These are phyloP conservation scores for Timandra comae DNA, from an alignment of 2,888 invertebrate genomes.

Conservation along the genomic window DNA sequence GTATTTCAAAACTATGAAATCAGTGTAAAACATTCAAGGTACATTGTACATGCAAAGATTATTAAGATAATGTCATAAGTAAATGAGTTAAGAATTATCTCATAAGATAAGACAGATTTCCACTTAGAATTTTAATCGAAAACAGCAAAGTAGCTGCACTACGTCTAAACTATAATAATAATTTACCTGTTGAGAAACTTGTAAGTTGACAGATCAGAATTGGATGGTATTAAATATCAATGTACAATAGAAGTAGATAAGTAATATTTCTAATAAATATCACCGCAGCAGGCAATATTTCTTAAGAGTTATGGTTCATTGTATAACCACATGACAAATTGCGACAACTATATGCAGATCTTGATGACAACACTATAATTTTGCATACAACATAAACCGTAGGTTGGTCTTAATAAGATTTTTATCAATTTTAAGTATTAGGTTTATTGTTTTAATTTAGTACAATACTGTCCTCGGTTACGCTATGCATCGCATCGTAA, in stretches of 20 bases:
- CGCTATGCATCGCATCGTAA: conserved; percentile 19
- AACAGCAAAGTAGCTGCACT: neutral
- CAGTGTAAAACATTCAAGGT: too few relatives aligned
- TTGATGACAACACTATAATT: conserved; percentile 30
- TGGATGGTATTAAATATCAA: conserved; percentile 21
- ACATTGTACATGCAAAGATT: too few relatives aligned
- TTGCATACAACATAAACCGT: conserved; percentile 23
- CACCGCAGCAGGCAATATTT: conserved; percentile 45
- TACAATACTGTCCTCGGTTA: too few relatives aligned
- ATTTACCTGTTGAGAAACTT: too few relatives aligned
- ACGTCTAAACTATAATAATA: neutral
- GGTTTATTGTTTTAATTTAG: too few relatives aligned
- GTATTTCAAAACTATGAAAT: too few relatives aligned
- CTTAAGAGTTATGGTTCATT: conserved; percentile 49
- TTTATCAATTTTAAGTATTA: too few relatives aligned
- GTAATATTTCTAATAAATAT: conserved; percentile 27
- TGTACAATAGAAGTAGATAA: conserved; percentile 10
- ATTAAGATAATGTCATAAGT: too few relatives aligned
- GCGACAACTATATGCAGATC: conserved; percentile 24
- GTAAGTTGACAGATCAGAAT: conserved; percentile 1
- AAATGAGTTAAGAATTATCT: too few relatives aligned
- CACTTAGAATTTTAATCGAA: conserved; percentile 1
- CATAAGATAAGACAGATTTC: too few relatives aligned
- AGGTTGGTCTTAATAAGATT: too few relatives aligned
- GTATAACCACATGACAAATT: conserved; percentile 53